Conservation (phyloP, 2,113 vertebrate species). For the Erpornis zantholeuca region DNA sequence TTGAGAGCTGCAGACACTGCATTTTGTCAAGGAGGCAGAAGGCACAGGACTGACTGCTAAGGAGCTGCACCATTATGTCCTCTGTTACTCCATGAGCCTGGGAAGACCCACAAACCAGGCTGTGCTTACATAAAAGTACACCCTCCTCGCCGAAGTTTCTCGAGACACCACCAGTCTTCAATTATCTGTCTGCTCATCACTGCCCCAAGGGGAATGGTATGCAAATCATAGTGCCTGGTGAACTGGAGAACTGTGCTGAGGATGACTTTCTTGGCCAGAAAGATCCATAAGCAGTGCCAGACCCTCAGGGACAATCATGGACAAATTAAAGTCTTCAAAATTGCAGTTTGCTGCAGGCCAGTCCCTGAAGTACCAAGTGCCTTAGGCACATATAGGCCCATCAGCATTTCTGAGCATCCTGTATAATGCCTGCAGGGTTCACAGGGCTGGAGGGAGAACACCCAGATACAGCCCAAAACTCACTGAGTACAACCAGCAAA, state of each 20-base stretch:
- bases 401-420: neutral
- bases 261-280: neutral
- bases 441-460: neutral
- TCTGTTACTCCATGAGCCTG: neutral
- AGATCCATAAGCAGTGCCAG: neutral
- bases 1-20: neutral
- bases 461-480: neutral
- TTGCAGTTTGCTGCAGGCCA: neutral
- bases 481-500: neutral
- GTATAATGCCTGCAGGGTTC: neutral
- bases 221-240: neutral
- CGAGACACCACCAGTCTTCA: neutral
- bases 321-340: conserved; percentile 21
- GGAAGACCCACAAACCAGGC: neutral
- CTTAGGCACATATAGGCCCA: neutral
- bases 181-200: conserved; percentile 18
- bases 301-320: neutral
- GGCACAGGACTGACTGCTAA: accelerated
- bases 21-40: neutral
- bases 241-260: neutral
- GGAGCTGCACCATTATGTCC: neutral
- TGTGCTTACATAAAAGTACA: neutral
- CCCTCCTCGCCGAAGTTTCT: neutral
- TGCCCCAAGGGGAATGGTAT: neutral
- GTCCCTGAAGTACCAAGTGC: neutral